These are phyloP conservation scores for Noctua janthe DNA, from an alignment of 2,888 invertebrate species.

Conservation along the genomic window DNA sequence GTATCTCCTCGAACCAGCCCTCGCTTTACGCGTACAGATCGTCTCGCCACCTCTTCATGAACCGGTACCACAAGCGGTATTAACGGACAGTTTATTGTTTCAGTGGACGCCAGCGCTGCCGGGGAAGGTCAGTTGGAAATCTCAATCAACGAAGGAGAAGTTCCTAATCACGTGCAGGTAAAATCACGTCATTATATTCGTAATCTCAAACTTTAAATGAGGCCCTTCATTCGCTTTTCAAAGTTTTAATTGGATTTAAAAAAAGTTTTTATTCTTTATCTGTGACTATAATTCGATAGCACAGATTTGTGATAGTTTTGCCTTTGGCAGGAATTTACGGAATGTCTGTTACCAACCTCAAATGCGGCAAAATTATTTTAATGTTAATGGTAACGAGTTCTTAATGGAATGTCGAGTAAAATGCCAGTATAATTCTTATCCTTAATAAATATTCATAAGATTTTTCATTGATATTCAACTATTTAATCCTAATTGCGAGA, in stretches of 20 bases:
- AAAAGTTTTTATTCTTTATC: slow-evolving; percentile 7
- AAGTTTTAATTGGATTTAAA: slow-evolving; percentile 48
- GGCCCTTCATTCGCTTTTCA: slow-evolving; percentile 29
- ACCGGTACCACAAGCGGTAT: not conserved
- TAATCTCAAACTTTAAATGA: slow-evolving; percentile 54
- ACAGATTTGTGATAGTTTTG: slow-evolving; percentile 2
- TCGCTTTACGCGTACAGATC: no score
- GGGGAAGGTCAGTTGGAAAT: slow-evolving; percentile 99
- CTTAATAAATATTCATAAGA: slow-evolving; percentile 35
- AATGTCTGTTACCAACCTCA: slow-evolving; percentile 14
- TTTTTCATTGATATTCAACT: slow-evolving; percentile 15
- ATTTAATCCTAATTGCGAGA: slow-evolving; percentile 11
- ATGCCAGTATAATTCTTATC: slow-evolving; percentile 10
- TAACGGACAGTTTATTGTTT: slow-evolving; percentile 68
- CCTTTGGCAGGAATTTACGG: slow-evolving; percentile 4
- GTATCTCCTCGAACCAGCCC: no score
- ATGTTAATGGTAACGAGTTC: slow-evolving; percentile 36
- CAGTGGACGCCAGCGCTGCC: slow-evolving; percentile 99
- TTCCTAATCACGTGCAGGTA: slow-evolving; percentile 98
- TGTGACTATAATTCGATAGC: not conserved
- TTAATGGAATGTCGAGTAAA: slow-evolving; percentile 25
- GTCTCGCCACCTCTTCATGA: no score
- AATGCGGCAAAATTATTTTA: slow-evolving; percentile 8
- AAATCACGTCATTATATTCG: slow-evolving; percentile 56
- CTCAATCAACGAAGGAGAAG: slow-evolving; percentile 99